A percentile compares a stretch with the other conserved stretches of the same genome.
phyloP scores from a whole-genome alignment of 2,797 vertebrate genomes.

The Adelosebastes latens region DNA sequence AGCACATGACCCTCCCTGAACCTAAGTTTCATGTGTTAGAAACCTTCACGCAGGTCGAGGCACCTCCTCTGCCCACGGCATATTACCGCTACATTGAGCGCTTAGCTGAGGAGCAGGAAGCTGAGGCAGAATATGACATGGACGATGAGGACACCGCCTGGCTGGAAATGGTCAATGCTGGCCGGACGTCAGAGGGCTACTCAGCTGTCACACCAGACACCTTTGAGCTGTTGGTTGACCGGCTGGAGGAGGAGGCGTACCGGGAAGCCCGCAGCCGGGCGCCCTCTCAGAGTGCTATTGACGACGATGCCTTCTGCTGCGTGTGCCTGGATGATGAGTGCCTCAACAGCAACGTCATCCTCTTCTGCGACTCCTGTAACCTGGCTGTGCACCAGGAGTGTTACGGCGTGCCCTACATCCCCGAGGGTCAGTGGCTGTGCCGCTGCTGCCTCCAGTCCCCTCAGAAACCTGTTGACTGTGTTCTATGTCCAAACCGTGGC shows the following conservation, averaged over 20 bases:
- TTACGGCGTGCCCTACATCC: conserved; percentile 97
- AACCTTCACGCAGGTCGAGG: conserved; percentile 82
- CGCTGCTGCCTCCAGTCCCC: conserved; percentile 97
- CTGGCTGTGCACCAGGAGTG: conserved; percentile 99
- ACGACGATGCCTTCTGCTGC: conserved; percentile 96
- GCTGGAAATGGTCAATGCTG: conserved; percentile 93
- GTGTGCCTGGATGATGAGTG: conserved; percentile 99
- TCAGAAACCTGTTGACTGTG: conserved; percentile 89
- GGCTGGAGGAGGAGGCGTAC: conserved; percentile 94
- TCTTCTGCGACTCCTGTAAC: conserved; percentile 98
- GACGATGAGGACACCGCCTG: conserved; percentile 96
- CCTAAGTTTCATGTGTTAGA: conserved; percentile 89
- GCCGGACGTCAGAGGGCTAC: conserved; percentile 84
- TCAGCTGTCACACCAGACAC: conserved; percentile 86
- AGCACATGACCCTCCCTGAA: conserved; percentile 82
- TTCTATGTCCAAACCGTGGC: conserved; percentile 96
- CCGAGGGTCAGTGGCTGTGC: conserved; percentile 98
- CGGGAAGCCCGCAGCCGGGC: conserved; percentile 90
- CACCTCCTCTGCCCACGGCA: conserved; percentile 86
- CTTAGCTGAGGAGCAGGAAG: conserved; percentile 88
- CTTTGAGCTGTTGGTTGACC: conserved; percentile 94
- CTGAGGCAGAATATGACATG: conserved; percentile 96
- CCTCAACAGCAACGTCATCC: conserved; percentile 98
- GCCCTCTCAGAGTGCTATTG: conserved; percentile 88
- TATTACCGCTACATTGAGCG: conserved; percentile 95